Base-by-base conservation (phyloP, 1,140 invertebrate genomes). In the Colletes latitarsis region DNA sequence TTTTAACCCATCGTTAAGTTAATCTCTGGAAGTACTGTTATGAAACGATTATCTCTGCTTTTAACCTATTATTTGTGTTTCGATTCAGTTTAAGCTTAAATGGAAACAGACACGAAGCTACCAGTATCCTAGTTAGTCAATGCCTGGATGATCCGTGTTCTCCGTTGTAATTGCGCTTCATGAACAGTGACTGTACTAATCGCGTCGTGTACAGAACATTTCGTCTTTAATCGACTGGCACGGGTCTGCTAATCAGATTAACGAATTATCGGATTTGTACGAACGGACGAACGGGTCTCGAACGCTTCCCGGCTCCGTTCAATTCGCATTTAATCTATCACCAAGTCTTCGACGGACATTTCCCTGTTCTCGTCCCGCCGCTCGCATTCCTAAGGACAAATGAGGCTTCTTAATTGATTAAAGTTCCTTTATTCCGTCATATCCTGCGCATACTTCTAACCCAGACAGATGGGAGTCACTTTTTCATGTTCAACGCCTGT, bases 201-300 rank as follows among this genome's bases (percentile, higher is more conserved):
- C 62, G 21, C 52, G n/a, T 74, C 43, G 62, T n/a, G 73, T 49
- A 81, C 53, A 77, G 62, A 77, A 74, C 62, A 57, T 81, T 81
- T 81, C 43, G 78, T 74, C 74, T 77, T 77, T 69, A 86, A 86
- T 78, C 64, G 74, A 74, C 55, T 63, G 60, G 53, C 74, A 19
- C 82, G 19, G 71, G 53, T 70, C 67, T 55, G 77, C 81, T 85
- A 82, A 86, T 86, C 71, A 70, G 81, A 85, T 86, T 79, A 82
- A 69, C 67, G 72, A 82, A 82, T 85, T 79, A 85, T 85, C 81
- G 75, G 83, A 78, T 78, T 82, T 77, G 60, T 53, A 62, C 63
- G 60, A 68, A 60, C 62, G 60, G 66, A 21, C 46, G 19, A 70
- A 77, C 43, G 46, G 19, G 8, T 49, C 67, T 19, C 67, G 53